Conservation (phyloP, 2,113 vertebrate species). For the Aphyosemion australe region DNA sequence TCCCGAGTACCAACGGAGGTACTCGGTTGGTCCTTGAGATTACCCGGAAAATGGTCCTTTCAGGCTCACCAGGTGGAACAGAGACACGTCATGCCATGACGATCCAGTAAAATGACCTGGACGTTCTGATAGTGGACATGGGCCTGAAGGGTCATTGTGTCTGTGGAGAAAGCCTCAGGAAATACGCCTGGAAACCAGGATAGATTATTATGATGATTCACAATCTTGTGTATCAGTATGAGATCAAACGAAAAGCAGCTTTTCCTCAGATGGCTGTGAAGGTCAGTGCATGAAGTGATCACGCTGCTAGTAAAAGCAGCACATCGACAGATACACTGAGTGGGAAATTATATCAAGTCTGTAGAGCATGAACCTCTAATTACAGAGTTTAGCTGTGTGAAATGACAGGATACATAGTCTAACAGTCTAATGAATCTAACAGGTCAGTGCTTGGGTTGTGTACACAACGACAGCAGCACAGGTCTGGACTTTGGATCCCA, state of each 20-base stretch:
- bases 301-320: background rate
- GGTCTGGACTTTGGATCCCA: background rate
- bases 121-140: too few relatives aligned
- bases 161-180: too few relatives aligned
- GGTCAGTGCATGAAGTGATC: background rate
- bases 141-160: too few relatives aligned
- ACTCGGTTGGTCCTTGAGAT: too few relatives aligned
- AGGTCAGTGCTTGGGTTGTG: background rate
- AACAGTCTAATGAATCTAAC: background rate
- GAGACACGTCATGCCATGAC: too few relatives aligned
- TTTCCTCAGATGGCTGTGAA: background rate
- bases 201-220: background rate
- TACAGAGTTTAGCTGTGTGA: background rate
- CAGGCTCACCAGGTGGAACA: too few relatives aligned
- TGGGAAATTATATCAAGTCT: background rate
- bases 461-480: too few relatives aligned
- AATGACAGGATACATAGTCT: background rate
- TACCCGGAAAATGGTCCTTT: too few relatives aligned
- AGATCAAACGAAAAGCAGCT: background rate
- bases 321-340: background rate
- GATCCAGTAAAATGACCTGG: too few relatives aligned
- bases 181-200: background rate
- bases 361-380: background rate
- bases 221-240: too few relatives aligned
- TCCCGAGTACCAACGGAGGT: too few relatives aligned